Evolutionary conservation across 2,797 vertebrate species (phyloP), one percentile per base, ranked within the genome.

Genomic region (Falco biarmicus): DNA sequence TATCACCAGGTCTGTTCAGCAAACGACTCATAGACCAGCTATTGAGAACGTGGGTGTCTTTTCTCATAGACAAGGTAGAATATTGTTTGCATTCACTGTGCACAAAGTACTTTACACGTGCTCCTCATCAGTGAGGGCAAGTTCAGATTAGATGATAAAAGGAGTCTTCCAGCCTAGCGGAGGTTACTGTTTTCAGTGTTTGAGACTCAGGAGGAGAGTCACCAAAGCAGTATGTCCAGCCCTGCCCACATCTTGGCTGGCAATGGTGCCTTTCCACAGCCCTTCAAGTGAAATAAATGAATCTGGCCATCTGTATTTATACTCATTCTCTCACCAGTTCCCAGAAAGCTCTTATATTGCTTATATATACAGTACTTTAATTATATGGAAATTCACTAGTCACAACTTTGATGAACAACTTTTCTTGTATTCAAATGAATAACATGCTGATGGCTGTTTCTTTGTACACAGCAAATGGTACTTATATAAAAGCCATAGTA

Each of bases 341-440:
- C 84, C 88, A 64, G 88, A 91, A 96, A 91, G 74, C 90, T 87
- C 75, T 89, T 92, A n/a, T 25, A 61, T 71, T 92, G 84, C 95
- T 96, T 90, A 68, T 96, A 94, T 85, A 90, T 96, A 78, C 95
- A 96, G 86, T 90, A 87, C 84, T 96, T 96, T 95, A 96, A 95
- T 96, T 94, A 95, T 92, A 95, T 95, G 95, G 94, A 96, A 96
- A 97, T 96, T 97, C 79, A 90, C 71, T 89, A 96, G 94, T 93
- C 91, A 84, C 95, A 93, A 91, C 81, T 95, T 95, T 84, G 96
- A 96, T 83, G 96, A 97, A 95, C 84, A 90, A 90, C 93, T 95
- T 96, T 96, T 95, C 90, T 95, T 87, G 76, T 95, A 91, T 96
- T 97, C 86, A 95, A 92, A 97, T 94, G 95, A 97, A 78, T 94